A percentile compares a stretch with the other conserved stretches of the same genome.
Evolutionary conservation across 2,888 invertebrate genomes (phyloP).

Genomic region (Perithous albicinctus): DNA sequence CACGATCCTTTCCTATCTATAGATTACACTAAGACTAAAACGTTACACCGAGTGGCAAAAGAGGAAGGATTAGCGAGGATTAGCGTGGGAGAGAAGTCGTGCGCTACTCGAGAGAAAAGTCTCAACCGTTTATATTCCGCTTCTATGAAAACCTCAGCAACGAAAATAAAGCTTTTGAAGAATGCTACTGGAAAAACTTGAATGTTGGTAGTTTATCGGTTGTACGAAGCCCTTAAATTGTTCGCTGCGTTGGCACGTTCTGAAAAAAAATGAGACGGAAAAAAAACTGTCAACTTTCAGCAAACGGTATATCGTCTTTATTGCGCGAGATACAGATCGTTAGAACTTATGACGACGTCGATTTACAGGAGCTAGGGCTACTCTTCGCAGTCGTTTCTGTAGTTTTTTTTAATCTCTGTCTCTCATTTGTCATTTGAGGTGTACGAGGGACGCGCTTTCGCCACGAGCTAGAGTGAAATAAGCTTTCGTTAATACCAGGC

Average conservation of each 20-base stretch:
- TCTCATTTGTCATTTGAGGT: slow-evolving; percentile 18
- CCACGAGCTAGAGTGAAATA: slow-evolving; percentile 50
- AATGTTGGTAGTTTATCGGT: neutral
- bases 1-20: neutral
- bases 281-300: slow-evolving; percentile 18
- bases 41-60: slow-evolving; percentile 9
- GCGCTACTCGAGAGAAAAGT: slow-evolving; percentile 13
- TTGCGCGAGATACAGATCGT: slow-evolving; percentile 48
- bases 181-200: neutral
- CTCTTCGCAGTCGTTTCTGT: slow-evolving; percentile 30
- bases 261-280: slow-evolving; percentile 19
- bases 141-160: neutral
- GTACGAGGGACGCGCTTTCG: slow-evolving; percentile 50
- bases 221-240: slow-evolving; percentile 4
- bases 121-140: slow-evolving; percentile 13
- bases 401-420: slow-evolving; percentile 48
- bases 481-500: slow-evolving; percentile 14
- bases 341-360: slow-evolving; percentile 56
- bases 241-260: neutral
- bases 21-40: slow-evolving; percentile 2
- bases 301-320: slow-evolving; percentile 55
- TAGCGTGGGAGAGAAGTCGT: slow-evolving; percentile 11
- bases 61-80: slow-evolving; percentile 15
- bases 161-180: neutral
- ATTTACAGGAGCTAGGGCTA: slow-evolving; percentile 50